A percentile compares a stretch with the other conserved stretches of the same genome.
phyloP scores from a whole-genome alignment of 2,888 invertebrate genomes.

The Platerodrilus igneus region DNA sequence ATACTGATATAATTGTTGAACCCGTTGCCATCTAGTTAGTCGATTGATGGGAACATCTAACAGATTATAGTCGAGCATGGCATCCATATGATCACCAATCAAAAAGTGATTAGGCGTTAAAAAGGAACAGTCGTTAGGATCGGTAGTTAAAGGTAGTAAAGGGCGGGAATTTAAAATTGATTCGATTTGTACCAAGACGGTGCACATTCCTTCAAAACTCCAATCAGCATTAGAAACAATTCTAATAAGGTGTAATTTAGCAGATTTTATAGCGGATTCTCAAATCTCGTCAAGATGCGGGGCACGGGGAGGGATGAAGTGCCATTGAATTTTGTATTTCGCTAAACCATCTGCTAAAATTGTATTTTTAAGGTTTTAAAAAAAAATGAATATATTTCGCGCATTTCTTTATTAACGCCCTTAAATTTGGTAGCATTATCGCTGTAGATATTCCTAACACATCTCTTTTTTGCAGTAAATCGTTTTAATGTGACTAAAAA shows the following conservation, averaged over 20 bases:
- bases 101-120: conserved; percentile 2
- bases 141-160: not conserved
- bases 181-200: not conserved
- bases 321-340: not conserved
- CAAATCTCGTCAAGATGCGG: conserved; percentile 2
- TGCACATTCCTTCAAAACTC: not conserved
- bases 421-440: conserved; percentile 40
- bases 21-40: too few relatives aligned
- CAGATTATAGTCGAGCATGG: too few relatives aligned
- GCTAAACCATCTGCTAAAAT: not conserved
- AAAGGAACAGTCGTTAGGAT: conserved; percentile 4
- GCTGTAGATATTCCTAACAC: conserved; percentile 29
- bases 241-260: not conserved
- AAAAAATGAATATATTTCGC: too few relatives aligned
- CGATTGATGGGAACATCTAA: too few relatives aligned
- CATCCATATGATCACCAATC: not conserved
- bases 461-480: conserved; percentile 33
- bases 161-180: not conserved
- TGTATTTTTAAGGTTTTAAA: not conserved
- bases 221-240: not conserved
- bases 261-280: not conserved
- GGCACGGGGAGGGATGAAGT: not conserved
- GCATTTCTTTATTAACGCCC: conserved; percentile 26
- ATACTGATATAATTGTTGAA: too few relatives aligned
- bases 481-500: conserved; percentile 34